These are phyloP conservation scores for Spodoptera littoralis DNA, from an alignment of 2,888 invertebrate genomes.

Conservation along the genomic window DNA sequence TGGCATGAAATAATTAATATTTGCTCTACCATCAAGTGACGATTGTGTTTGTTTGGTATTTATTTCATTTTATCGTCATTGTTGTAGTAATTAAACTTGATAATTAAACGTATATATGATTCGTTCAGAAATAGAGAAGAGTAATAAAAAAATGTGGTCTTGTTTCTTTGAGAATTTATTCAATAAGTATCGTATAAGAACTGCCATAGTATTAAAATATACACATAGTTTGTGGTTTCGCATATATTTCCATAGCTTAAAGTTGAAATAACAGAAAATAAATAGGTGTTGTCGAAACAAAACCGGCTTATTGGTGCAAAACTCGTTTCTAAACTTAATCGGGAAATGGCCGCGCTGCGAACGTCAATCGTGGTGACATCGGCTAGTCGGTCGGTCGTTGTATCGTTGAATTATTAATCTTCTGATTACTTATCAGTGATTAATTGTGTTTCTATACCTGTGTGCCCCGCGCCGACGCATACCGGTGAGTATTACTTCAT, in stretches of 20 bases:
- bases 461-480: constrained; percentile 59
- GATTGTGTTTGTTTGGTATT: not conserved
- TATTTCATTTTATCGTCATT: not conserved
- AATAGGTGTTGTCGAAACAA: not conserved
- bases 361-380: constrained; percentile 67
- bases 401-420: constrained; percentile 61
- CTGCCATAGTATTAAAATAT: not conserved
- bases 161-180: not conserved
- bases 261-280: not conserved
- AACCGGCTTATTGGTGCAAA: not conserved
- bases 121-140: constrained; percentile 22
- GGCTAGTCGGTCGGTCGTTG: constrained; percentile 60
- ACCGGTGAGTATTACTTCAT: constrained; percentile 67
- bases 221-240: too few species aligned
- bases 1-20: too few species aligned
- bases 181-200: rapidly evolving
- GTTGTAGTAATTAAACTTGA: not conserved
- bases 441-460: constrained; percentile 60
- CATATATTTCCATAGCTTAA: not conserved
- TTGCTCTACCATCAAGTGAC: too few species aligned
- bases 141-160: too few species aligned
- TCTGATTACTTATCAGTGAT: constrained; percentile 67
- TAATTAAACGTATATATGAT: constrained; percentile 19
- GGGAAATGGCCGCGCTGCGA: constrained; percentile 56
- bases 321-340: constrained; percentile 30